Evolutionary conservation across 2,888 invertebrate species (phyloP), one percentile per base, ranked within the genome.

Genomic region (Arctia plantaginis): DNA sequence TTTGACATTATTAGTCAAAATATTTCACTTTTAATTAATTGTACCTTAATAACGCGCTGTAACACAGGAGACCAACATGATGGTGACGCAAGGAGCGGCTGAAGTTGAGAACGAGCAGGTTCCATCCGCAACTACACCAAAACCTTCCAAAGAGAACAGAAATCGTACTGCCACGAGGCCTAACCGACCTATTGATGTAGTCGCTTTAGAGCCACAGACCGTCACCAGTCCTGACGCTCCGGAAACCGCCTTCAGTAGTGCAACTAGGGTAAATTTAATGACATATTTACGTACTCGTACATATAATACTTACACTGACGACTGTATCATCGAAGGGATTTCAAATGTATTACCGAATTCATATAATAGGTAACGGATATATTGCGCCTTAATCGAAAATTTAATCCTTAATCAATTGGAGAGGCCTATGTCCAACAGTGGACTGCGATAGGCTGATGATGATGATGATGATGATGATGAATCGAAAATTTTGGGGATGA

Each of bases 241-340:
- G 0, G 96, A 97, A 81, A 94, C 96, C 0, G 97, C 97, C 0
- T 96, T 96, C 77, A 97, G 96, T 81, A 96, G 95, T 82, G 96
- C 97, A 62, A 97, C 97, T 81, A 96, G 98, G 81, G 97, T 97
- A 90, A 91, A 71, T 66, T 47, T 23, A 59, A n/a, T 2, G 39
- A 51, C 20, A 23, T 65, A 65, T 47, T 35, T 35, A 35, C 30
- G 33, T 8, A 35, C 23, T n/a, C n/a, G n/a, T 35, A 35, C 35
- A 12, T 12, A 23, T 1, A 6, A 23, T 1, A 51, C 8, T 23
- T 20, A 47, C 20, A 47, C 8, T 23, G 51, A 23, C 1, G 1
- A 23, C 51, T 51, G 51, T 51, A 7, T 6, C 4, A 20, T 23
- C 2, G 3, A n/a, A 55, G 12, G 23, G 1, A 51, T 23, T 8